Evolutionary conservation across 2,113 vertebrate species (phyloP).

Genomic region (Muntiacus muntjak): DNA sequence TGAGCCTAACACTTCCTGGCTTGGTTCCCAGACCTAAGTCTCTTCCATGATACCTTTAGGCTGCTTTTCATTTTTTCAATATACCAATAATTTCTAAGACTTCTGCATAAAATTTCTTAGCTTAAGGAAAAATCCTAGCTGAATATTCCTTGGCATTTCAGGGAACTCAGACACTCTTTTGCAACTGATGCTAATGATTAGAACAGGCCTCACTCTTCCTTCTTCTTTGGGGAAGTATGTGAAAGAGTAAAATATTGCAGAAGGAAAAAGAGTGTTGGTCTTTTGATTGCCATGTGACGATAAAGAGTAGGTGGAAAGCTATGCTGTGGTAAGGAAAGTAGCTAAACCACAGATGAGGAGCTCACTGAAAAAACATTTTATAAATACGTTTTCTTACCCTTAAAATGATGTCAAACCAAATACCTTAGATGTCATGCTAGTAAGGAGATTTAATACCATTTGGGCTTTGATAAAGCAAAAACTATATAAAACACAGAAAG

Average conservation of each 20-base stretch:
- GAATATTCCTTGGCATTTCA: neutral
- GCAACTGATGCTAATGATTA: neutral
- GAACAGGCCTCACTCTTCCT: neutral
- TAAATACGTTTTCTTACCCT: constrained; percentile 48
- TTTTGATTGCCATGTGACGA: constrained; percentile 71
- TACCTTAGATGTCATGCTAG: constrained; percentile 29
- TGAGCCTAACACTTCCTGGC: neutral
- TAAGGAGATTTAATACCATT: constrained; percentile 12
- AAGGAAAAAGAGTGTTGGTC: constrained; percentile 53
- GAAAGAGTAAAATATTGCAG: neutral
- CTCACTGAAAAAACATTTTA: constrained; percentile 62
- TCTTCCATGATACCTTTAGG: neutral
- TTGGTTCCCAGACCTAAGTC: neutral
- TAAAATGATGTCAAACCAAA: constrained; percentile 49
- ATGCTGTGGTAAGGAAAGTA: constrained; percentile 73
- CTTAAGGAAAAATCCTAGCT: neutral
- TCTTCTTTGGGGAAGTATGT: neutral
- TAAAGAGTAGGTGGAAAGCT: constrained; percentile 70
- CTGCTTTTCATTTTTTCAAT: neutral
- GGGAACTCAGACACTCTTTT: neutral
- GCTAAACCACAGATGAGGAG: constrained; percentile 58
- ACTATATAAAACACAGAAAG: neutral
- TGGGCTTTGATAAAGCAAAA: neutral
- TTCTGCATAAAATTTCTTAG: neutral
- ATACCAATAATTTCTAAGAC: neutral